These are phyloP conservation scores for Oconnorella tubifera DNA, from an alignment of 2,888 invertebrate genomes.

Conservation along the genomic window DNA sequence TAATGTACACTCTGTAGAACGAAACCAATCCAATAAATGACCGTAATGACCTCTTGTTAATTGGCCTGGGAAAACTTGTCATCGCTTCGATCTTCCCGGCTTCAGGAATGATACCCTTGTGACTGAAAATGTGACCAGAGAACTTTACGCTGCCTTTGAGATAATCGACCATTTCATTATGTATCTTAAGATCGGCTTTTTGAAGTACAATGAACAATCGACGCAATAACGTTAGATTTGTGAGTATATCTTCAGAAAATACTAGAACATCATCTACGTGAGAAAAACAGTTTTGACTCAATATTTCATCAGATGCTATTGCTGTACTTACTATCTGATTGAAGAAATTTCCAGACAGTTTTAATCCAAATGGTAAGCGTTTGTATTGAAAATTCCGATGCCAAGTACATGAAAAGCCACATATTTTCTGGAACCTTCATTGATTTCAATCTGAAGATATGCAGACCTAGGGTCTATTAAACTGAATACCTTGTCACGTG, in stretches of 20 bases:
- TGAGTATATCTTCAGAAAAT: not conserved
- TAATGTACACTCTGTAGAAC: not conserved
- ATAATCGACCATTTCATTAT: not conserved
- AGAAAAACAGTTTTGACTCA: not conserved
- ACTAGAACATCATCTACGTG: not conserved
- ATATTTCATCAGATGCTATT: not conserved
- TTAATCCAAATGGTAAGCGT: too few relatives aligned
- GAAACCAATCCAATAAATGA: not conserved
- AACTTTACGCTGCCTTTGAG: not conserved
- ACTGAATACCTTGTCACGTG: not conserved
- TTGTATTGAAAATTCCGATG: too few relatives aligned
- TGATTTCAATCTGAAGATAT: not conserved
- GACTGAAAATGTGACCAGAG: not conserved
- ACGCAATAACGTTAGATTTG: not conserved
- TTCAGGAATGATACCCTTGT: not conserved
- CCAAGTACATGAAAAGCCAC: too few relatives aligned
- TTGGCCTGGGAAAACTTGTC: not conserved
- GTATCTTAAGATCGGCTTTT: not conserved
- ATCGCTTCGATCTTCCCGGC: not conserved
- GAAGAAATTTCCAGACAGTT: too few relatives aligned
- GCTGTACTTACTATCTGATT: not conserved
- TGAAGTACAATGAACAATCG: not conserved
- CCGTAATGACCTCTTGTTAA: not conserved
- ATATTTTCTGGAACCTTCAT: not conserved
- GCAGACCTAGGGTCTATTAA: not conserved